phyloP scores from a whole-genome alignment of 2,888 invertebrate genomes.

The Pedicia rivosa region DNA sequence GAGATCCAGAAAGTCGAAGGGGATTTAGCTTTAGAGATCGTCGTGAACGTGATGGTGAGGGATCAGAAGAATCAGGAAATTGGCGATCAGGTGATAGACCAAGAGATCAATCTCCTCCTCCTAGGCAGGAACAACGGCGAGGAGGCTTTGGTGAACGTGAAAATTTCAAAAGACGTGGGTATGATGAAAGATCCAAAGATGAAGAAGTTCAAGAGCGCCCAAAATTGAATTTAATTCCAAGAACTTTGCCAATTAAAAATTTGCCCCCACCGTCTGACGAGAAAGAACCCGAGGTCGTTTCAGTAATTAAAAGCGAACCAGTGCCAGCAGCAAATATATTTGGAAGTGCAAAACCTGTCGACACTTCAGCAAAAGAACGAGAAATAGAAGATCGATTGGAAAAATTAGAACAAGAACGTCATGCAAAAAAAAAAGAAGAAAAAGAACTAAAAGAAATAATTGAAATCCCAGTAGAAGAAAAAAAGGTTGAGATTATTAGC shows the following conservation, averaged over 20 bases:
- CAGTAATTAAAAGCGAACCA: constrained; percentile 23
- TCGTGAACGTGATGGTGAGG: neutral
- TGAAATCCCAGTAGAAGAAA: constrained; percentile 9
- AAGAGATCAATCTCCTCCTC: constrained; percentile 18
- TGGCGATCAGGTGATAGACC: constrained; percentile 24
- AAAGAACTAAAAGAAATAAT: constrained; percentile 11
- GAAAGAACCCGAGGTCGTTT: constrained; percentile 26
- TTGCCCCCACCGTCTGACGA: constrained; percentile 35
- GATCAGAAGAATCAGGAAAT: constrained; percentile 16
- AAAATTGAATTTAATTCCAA: constrained; percentile 62
- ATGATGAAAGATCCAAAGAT: constrained; percentile 15
- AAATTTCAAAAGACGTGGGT: constrained; percentile 16
- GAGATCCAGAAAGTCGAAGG: neutral
- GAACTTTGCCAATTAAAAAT: constrained; percentile 38
- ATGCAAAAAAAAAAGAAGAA: constrained; percentile 7
- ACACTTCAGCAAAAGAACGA: constrained; percentile 76
- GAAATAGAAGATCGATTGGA: constrained; percentile 81
- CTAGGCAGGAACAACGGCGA: constrained; percentile 23
- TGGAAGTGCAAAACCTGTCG: constrained; percentile 90
- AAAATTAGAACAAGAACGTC: constrained; percentile 32
- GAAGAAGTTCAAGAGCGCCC: constrained; percentile 37
- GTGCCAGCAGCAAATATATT: constrained; percentile 63
- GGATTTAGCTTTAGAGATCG: constrained; percentile 1
- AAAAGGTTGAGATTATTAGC: constrained; percentile 20
- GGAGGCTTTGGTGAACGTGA: constrained; percentile 23